These are phyloP conservation scores for Drosophila trichaetosa DNA, from an alignment of 2,888 invertebrate species.

Conservation along the genomic window DNA sequence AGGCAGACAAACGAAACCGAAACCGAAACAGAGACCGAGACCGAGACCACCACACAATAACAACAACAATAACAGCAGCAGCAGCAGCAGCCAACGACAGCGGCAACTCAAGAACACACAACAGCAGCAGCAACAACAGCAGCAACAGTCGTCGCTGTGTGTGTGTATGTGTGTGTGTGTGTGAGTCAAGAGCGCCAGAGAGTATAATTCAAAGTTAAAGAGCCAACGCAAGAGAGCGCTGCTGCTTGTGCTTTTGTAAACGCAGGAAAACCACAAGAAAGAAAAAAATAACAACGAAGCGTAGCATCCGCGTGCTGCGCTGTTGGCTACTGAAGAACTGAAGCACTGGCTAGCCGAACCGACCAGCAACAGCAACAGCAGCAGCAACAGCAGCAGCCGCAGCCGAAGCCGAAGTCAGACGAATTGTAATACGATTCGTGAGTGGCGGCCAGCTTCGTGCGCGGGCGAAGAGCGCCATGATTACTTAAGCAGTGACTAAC, in stretches of 20 bases:
- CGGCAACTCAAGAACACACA: conserved; percentile 66
- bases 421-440: conserved; percentile 59
- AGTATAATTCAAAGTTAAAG: conserved; percentile 56
- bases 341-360: conserved; percentile 61
- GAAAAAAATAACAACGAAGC: conserved; percentile 63
- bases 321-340: conserved; percentile 76
- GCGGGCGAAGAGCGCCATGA: conserved; percentile 64
- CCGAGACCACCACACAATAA: conserved; percentile 58
- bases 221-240: conserved; percentile 59
- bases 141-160: conserved; percentile 30
- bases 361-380: conserved; percentile 19
- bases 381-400: conserved; percentile 29
- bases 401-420: conserved; percentile 62
- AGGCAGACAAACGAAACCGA: conserved; percentile 66
- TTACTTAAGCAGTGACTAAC: conserved; percentile 71
- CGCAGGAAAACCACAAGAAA: conserved; percentile 51
- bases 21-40: conserved; percentile 65
- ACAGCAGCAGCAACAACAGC: conserved; percentile 43
- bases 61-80: conserved; percentile 42
- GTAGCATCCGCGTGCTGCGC: conserved; percentile 77
- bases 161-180: conserved; percentile 7
- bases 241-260: conserved; percentile 53
- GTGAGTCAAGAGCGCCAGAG: conserved; percentile 30
- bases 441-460: conserved; percentile 56
- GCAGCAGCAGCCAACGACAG: conserved; percentile 44